Conservation (phyloP, 2,888 invertebrate genomes). For the Fragum sueziense region DNA sequence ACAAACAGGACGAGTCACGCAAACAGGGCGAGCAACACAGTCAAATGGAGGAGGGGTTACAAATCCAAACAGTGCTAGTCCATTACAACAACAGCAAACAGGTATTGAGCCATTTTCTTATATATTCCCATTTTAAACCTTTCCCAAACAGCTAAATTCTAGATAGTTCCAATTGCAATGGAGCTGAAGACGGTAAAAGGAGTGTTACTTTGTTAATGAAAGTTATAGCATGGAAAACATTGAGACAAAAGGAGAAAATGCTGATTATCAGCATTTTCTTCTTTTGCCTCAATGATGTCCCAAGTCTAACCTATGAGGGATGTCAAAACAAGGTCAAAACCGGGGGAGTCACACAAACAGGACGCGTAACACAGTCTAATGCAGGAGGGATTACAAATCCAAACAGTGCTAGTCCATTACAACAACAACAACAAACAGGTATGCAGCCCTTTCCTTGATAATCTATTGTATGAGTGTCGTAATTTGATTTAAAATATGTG, state of each 20-base stretch:
- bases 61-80: neutral
- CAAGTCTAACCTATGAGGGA: no score
- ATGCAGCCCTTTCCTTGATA: no score
- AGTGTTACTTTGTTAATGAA: neutral
- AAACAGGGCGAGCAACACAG: neutral
- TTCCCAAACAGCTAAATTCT: neutral
- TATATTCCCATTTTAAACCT: neutral
- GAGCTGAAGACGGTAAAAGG: neutral
- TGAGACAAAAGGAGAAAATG: no score
- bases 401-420: neutral
- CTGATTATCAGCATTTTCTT: no score
- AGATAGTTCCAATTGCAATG: neutral
- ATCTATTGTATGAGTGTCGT: no score
- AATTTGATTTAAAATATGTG: no score
- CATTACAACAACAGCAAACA: constrained; percentile 5
- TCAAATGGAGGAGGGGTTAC: neutral
- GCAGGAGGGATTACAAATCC: neutral
- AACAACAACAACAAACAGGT: constrained; percentile 16
- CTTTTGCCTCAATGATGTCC: no score
- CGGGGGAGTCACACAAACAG: neutral
- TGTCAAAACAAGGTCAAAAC: no score
- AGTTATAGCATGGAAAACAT: no score
- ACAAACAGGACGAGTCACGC: neutral
- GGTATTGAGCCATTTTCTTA: neutral
- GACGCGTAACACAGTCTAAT: neutral